These are phyloP conservation scores for Toxostoma redivivum DNA, from an alignment of 2,113 vertebrate species.

Conservation along the genomic window DNA sequence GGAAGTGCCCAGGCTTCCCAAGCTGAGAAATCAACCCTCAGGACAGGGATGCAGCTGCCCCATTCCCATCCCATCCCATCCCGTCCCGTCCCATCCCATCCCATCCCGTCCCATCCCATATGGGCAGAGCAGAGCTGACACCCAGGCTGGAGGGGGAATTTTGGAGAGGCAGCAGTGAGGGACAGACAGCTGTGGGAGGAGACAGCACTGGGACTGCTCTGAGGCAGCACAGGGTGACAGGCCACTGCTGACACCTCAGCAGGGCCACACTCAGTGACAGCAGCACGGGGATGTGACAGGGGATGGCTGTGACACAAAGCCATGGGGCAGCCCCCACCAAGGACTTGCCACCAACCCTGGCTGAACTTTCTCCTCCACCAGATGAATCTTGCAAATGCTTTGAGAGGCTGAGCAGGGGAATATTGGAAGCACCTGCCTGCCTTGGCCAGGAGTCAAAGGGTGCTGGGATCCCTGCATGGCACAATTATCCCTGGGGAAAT, in stretches of 20 bases:
- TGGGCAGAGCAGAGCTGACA: accelerated
- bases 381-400: neutral
- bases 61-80: too few species aligned
- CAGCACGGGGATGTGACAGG: accelerated
- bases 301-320: accelerated
- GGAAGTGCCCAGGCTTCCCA: accelerated
- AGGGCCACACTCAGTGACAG: neutral
- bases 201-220: accelerated
- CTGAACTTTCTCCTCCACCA: neutral
- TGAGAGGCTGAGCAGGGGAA: neutral
- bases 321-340: accelerated
- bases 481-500: neutral
- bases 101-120: neutral
- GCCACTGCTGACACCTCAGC: accelerated
- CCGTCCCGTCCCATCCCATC: neutral
- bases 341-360: neutral
- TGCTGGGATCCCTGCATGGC: neutral
- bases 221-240: neutral
- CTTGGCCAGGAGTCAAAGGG: neutral
- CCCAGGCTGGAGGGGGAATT: neutral
- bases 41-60: too few species aligned
- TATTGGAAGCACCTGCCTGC: conserved; percentile 5
- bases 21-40: neutral
- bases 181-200: neutral
- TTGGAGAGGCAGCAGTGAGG: neutral